Evolutionary conservation across 2,888 invertebrate species (phyloP), one percentile per base, ranked within the genome.

Genomic region (Hermaeophaga mercurialis): DNA sequence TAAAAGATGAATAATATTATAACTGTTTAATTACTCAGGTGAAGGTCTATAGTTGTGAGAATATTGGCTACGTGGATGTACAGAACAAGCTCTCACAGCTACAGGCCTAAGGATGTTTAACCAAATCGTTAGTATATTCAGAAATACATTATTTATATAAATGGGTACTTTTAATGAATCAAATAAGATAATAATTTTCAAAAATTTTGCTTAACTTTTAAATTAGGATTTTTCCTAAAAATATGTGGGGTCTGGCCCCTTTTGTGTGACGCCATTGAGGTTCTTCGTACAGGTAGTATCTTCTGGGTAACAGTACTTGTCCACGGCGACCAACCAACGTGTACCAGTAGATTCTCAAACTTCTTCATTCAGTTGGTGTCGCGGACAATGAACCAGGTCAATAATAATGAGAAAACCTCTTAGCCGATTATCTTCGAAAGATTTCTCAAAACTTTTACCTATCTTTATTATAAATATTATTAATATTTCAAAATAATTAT

Each of bases 301-400:
- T 62, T 56, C 48, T 48, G 33, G 8, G 48, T 57, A 57, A 57
- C 61, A 57, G 62, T 62, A 54, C 39, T 17, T 46, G 4, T 9
- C 43, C 31, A 46, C 43, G n/a, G 31, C 44, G 34, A 17, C 38
- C 33, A 33, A 17, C 38, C 45, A 50, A 39, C 54, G 59, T 52
- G 49, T 66, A 66, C 66, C 65, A 65, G 66, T 61, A 65, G 52
- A 24, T 62, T 59, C 62, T 57, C 41, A 47, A 52, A 31, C 52
- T 47, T 56, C 56, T 59, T 63, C 57, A 54, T 58, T 58, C 54
- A 41, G 57, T 47, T 26, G 58, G 49, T 36, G 31, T 56, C 58
- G 54, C 66, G 66, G 64, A 63, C 66, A 63, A 61, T 67, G 66
- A 67, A 65, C 66, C 28, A 28, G 2, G 2, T 31, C 31, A 8